Base-by-base conservation (phyloP, 1,140 invertebrate genomes). In the Pemphigus obesinymphae region DNA sequence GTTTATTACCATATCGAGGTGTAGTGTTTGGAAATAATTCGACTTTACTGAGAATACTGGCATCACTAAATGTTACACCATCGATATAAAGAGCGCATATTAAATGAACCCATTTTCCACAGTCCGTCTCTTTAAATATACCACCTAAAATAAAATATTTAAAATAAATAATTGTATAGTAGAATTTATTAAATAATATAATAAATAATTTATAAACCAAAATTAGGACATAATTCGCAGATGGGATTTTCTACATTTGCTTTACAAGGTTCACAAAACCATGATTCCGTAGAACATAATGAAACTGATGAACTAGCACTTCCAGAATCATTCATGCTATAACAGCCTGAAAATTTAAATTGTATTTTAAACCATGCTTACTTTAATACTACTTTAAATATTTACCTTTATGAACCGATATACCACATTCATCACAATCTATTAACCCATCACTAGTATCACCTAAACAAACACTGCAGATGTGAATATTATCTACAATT, bases 231-330 rank as follows among this genome's bases (percentile, higher is more conserved):
- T 10, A 97, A 87, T 88, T 97, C 95, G 87, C 95, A 97, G 23
- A 89, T 90, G 0, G 96, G 96, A 87, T 94, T 92, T 37, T 90
- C 91, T 11, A 95, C 91, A 2, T 95, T 95, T 55, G 95, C 96
- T 85, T 95, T 96, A 85, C 97, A 98, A n/a, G 96, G 94, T 88
- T 99, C 97, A 89, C 97, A 99, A 87, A 98, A 98, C 97, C 97
- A 99, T 0, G 97, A 96, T 84, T 97, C 96, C 2, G 96, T 98
- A 50, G 96, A 96, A 72, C 94, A 95, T 0, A 95, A 93, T 13
- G 96, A 98, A 80, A 94, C 93, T 23, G 94, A 95, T 86, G 94
- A 96, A 3, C 94, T 94, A 82, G 96, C 91, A 88, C 96, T 97
- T 37, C 94, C 93, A 43, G 92, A 92, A 85, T 98, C 97, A 66